Base-by-base conservation (phyloP, 1,140 invertebrate genomes). In the Lasaia peninsularis region DNA sequence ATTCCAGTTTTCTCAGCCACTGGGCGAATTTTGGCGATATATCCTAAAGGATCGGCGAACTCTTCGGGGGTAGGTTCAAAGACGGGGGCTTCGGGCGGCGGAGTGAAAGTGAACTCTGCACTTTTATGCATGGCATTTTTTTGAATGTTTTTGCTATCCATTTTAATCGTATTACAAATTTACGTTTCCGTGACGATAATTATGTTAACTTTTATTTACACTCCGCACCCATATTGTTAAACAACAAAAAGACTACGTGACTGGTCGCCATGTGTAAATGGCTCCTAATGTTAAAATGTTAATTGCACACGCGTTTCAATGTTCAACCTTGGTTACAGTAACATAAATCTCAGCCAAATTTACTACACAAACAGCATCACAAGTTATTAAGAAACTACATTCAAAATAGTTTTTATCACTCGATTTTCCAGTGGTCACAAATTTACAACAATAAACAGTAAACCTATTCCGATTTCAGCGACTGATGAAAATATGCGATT, bases 41-140 rank as follows among this genome's bases (percentile, higher is more conserved):
- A 94, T 11, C 86, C 91, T 56, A 94, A 75, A 33, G 93, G 93
- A 85, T 94, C 93, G 69, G 89, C 76, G 80, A 94, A 94, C 74
- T 94, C 93, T 85, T 93, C 93, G 44, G 74, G 75, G 32, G 92
- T 92, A 50, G 93, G 93, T 66, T 91, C 88, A 75, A 92, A 94
- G 28, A 93, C 90, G 7, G 93, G 92, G 55, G 92, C 92, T 74
- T 93, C 91, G 3, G 92, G 91, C 16, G 93, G 93, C 57, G 91
- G 89, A 70, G 80, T 86, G 66, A 88, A 75, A 88, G 85, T 88
- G 90, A 93, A 76, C 86, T 89, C 80, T 78, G 91, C 75, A 88
- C 90, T 81, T 78, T 85, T 86, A 21, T 85, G 80, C 86, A 89
- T 88, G 2, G 86, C 86, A 81, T 81, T 87, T 78, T 88, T 87